Evolutionary conservation across 2,888 invertebrate species (phyloP).

Genomic region (Andrena marginata): DNA sequence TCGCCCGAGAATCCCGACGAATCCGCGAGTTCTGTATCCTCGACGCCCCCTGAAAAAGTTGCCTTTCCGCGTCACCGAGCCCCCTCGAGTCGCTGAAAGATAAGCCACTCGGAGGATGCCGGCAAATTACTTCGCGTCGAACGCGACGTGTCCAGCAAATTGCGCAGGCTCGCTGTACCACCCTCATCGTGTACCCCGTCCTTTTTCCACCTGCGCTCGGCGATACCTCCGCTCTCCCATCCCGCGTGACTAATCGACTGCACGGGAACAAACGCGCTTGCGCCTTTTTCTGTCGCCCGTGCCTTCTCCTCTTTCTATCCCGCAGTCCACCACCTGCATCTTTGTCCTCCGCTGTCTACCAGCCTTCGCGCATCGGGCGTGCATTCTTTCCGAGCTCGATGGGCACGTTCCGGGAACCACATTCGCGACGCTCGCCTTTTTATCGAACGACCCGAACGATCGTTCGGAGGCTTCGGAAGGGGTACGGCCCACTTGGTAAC

Average conservation of each 20-base stretch:
- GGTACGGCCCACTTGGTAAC: constrained; percentile 18
- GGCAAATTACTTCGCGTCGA: constrained; percentile 4
- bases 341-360: neutral
- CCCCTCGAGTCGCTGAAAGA: neutral
- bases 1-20: neutral
- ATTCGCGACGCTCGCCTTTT: constrained; percentile 20
- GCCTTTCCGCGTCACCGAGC: neutral
- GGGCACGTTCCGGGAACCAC: neutral
- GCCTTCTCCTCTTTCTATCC: constrained; percentile 13
- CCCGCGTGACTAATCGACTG: constrained; percentile 15
- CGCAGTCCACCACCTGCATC: neutral
- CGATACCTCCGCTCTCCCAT: neutral
- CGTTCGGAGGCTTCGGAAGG: constrained; percentile 6
- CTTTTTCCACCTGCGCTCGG: constrained; percentile 5
- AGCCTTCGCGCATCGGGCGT: neutral
- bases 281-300: neutral
- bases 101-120: neutral
- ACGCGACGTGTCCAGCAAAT: constrained; percentile 14
- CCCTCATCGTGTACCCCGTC: constrained; percentile 23
- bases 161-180: constrained; percentile 5
- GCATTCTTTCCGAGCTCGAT: neutral
- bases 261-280: neutral
- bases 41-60: neutral
- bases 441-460: constrained; percentile 9
- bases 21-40: neutral